Evolutionary conservation across 2,113 vertebrate species (phyloP).

Genomic region (Prochilodus magdalenae): DNA sequence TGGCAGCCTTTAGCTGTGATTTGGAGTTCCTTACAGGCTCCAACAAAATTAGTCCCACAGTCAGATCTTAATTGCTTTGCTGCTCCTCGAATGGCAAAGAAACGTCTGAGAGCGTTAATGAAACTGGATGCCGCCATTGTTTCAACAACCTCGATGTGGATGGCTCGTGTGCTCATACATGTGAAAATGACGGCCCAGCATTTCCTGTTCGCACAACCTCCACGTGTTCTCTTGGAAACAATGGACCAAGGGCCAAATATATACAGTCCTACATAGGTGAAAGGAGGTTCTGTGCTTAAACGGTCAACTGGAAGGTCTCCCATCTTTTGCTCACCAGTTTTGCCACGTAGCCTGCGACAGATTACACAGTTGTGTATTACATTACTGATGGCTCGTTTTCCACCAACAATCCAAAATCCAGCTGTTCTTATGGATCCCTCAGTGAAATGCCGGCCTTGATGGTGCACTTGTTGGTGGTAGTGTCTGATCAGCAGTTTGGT

Average conservation of each 20-base stretch:
- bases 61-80: too few species aligned
- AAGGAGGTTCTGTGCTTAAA: constrained; percentile 52
- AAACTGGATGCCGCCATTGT: too few species aligned
- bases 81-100: too few species aligned
- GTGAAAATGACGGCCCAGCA: constrained; percentile 22
- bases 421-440: not conserved
- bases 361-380: constrained; percentile 12
- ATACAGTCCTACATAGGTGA: constrained; percentile 39
- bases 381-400: not conserved
- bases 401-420: constrained; percentile 24
- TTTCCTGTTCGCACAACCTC: constrained; percentile 5
- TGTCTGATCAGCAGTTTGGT: too few species aligned
- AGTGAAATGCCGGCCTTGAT: constrained; percentile 18
- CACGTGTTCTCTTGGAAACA: not conserved
- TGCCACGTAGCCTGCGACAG: constrained; percentile 26
- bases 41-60: too few species aligned
- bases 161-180: constrained; percentile 7
- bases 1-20: too few species aligned
- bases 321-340: constrained; percentile 39
- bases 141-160: not conserved
- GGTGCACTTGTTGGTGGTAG: not conserved
- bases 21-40: too few species aligned
- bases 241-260: too few species aligned
- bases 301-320: constrained; percentile 47
- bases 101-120: too few species aligned